Percentiles rank a stretch among this genome's conserved stretches.
These are phyloP conservation scores for Morone saxatilis DNA, from an alignment of 2,113 vertebrate genomes.

Conservation along the genomic window DNA sequence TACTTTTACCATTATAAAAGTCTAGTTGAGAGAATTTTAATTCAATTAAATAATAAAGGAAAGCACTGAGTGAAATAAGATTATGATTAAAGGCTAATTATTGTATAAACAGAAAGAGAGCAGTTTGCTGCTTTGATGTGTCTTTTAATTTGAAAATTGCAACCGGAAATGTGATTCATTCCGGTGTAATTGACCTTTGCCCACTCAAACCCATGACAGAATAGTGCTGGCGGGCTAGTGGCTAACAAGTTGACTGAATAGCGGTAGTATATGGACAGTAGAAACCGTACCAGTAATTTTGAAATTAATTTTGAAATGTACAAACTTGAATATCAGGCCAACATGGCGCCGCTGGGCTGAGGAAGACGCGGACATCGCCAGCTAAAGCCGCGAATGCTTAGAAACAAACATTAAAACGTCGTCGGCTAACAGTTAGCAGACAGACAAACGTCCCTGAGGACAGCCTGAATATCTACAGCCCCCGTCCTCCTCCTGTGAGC, in stretches of 20 bases:
- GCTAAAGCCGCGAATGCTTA: neutral
- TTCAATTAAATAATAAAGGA: neutral
- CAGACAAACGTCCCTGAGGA: constrained; percentile 10
- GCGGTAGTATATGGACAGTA: neutral
- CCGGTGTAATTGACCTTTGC: accelerated
- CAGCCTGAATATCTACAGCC: constrained; percentile 12
- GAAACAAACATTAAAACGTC: constrained; percentile 25
- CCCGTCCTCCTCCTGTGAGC: neutral
- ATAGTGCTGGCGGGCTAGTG: neutral
- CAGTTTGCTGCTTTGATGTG: neutral
- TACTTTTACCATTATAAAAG: no score
- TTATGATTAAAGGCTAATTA: neutral
- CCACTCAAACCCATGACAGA: constrained; percentile 6
- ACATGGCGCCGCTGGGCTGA: neutral
- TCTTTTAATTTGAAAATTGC: constrained; percentile 33
- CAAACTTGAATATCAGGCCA: neutral
- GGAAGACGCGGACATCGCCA: neutral
- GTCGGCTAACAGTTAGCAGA: constrained; percentile 66
- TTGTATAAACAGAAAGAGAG: neutral
- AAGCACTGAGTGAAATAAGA: neutral
- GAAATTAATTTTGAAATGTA: neutral
- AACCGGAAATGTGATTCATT: constrained; percentile 3
- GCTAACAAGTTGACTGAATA: constrained; percentile 22
- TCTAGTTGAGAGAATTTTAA: neutral
- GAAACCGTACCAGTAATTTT: neutral